Evolutionary conservation across 1,140 invertebrate genomes (phyloP).

Genomic region (Drosophila athabasca): DNA sequence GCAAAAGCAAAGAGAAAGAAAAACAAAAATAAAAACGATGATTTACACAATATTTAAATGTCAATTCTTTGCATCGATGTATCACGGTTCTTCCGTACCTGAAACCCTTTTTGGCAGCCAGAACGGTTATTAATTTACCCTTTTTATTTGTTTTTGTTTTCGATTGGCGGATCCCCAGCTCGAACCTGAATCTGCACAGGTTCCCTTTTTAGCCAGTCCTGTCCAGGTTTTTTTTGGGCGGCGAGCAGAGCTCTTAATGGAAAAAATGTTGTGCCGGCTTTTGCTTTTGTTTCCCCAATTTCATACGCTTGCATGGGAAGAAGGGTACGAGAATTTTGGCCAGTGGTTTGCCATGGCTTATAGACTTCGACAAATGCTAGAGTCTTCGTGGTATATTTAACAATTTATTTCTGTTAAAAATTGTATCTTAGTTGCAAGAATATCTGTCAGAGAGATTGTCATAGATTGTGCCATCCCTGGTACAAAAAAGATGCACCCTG

Average conservation of each 20-base stretch:
- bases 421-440: too few relatives aligned
- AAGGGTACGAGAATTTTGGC: background rate
- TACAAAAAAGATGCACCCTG: too few relatives aligned
- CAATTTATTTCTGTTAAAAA: background rate
- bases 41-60: constrained; percentile 79
- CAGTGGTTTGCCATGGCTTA: background rate
- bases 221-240: constrained; percentile 7
- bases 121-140: constrained; percentile 71
- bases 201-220: constrained; percentile 11
- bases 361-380: background rate
- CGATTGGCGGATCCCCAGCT: background rate
- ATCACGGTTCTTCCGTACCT: constrained; percentile 22
- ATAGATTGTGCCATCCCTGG: too few relatives aligned
- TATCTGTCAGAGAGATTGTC: too few relatives aligned
- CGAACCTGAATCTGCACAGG: constrained; percentile 25
- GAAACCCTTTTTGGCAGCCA: constrained; percentile 63
- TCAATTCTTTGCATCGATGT: constrained; percentile 60
- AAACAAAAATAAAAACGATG: constrained; percentile 61
- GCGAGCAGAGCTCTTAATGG: constrained; percentile 38
- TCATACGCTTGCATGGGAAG: constrained; percentile 16
- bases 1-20: constrained; percentile 10
- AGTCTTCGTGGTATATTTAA: background rate
- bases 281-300: constrained; percentile 20
- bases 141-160: constrained; percentile 24
- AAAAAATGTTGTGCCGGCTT: constrained; percentile 57